These are phyloP conservation scores for Dioctria linearis DNA, from an alignment of 2,888 invertebrate genomes.

Conservation along the genomic window DNA sequence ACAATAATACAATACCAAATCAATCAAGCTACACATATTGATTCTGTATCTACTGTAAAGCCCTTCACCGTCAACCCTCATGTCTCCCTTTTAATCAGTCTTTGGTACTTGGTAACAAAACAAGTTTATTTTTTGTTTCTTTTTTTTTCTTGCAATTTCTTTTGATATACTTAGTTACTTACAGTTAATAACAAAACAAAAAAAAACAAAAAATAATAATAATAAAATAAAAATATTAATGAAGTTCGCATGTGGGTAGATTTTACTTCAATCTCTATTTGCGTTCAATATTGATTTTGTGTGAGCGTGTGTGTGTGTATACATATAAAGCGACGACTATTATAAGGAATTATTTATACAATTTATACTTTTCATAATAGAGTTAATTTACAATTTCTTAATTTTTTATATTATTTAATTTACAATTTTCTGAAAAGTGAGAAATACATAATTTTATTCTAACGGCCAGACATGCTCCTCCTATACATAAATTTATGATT, in stretches of 20 bases:
- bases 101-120: constrained; percentile 61
- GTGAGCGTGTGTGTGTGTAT: neutral
- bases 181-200: neutral
- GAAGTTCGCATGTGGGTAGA: neutral
- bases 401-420: no score
- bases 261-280: no score
- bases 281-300: neutral
- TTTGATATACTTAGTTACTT: no score
- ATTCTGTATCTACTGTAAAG: neutral
- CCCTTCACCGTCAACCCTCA: constrained; percentile 25
- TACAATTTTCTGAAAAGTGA: no score
- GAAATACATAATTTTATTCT: no score
- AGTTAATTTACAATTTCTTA: no score
- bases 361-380: no score
- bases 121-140: constrained; percentile 28
- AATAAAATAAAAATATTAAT: neutral
- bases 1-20: neutral
- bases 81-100: constrained; percentile 59
- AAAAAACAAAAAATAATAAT: neutral
- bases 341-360: no score
- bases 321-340: no score
- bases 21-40: neutral
- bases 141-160: constrained; percentile 7
- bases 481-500: no score
- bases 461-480: no score